Base-by-base conservation (phyloP, 1,140 invertebrate genomes). In the Achroia grisella region DNA sequence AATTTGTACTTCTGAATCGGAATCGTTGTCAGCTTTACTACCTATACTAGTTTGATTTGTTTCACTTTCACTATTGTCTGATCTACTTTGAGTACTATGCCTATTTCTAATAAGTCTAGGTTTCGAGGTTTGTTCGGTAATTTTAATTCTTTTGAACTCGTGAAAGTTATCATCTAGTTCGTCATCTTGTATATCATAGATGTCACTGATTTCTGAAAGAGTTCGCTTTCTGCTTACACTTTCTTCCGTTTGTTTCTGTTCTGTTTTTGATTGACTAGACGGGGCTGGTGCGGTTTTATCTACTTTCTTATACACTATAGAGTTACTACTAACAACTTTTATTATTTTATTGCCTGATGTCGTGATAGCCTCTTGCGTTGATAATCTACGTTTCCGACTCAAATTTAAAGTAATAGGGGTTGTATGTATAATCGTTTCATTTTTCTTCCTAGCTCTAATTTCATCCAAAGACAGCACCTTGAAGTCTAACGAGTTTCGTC, bases 281-380 rank as follows among this genome's bases (percentile, higher is more conserved):
- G 51, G 56, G 8, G 55, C 44, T 0, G 71, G 48, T 4, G 62
- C 52, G n/a, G 62, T 71, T 4, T 65, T 55, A 29, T 80, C 73
- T 1, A 85, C 12, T 40, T 82, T 78, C 51, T 81, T 82, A 47
- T 85, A 85, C 13, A 85, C 75, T 47, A 85, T 70, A 0, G 78
- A 82, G 40, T 85, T 85, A 52, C 75, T 85, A 31, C 78, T 55
- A 17, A 85, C 77, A 1, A 85, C 61, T 61, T 85, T 85, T 4
- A 85, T 69, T 4, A 85, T 76, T 55, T 85, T 85, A 44, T 82
- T 77, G 9, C 76, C 78, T 0, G 78, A 67, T 0, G 76, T 76
- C 0, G 76, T 79, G 4, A 81, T 52, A 2, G 75, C 73, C 36
- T 84, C 80, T 14, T 80, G 76, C 0, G 80, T 78, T 0, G 80